These are phyloP conservation scores for Cyprinus carpio DNA, from an alignment of 2,113 vertebrate species.

Conservation along the genomic window DNA sequence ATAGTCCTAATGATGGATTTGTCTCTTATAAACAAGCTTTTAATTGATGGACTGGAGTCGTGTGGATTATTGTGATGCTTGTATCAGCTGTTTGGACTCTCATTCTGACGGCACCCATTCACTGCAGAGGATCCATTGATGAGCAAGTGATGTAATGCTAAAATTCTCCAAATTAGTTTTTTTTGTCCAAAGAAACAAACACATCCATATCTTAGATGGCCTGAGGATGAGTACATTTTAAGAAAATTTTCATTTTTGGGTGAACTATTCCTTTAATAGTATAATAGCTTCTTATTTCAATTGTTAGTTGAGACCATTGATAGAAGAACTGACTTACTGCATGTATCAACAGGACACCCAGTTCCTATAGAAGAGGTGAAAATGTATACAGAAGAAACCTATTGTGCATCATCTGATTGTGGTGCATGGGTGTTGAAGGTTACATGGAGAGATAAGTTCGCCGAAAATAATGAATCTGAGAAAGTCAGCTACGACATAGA, in stretches of 20 bases:
- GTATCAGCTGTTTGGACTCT: background rate
- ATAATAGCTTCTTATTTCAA: background rate
- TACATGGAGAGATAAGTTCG: constrained; percentile 41
- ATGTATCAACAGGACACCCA: constrained; percentile 15
- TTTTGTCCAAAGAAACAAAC: background rate
- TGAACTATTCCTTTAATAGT: background rate
- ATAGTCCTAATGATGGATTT: background rate
- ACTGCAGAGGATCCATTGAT: background rate
- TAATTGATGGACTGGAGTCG: background rate
- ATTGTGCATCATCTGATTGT: accelerated
- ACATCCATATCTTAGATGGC: background rate
- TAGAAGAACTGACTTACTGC: background rate
- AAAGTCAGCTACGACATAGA: constrained; percentile 43
- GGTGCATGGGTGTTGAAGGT: constrained; percentile 36
- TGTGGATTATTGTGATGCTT: background rate
- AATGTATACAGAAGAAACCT: constrained; percentile 2
- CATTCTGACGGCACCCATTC: background rate
- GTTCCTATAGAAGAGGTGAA: background rate
- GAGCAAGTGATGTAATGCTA: background rate
- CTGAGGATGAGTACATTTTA: background rate
- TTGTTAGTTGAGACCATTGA: background rate
- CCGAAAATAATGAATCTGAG: background rate
- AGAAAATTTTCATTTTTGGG: background rate
- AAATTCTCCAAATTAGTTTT: background rate
- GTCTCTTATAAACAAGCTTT: background rate